A percentile compares a stretch with the other conserved stretches of the same genome.
phyloP scores from a whole-genome alignment of 2,888 invertebrate species.

The Phorcus lineatus region DNA sequence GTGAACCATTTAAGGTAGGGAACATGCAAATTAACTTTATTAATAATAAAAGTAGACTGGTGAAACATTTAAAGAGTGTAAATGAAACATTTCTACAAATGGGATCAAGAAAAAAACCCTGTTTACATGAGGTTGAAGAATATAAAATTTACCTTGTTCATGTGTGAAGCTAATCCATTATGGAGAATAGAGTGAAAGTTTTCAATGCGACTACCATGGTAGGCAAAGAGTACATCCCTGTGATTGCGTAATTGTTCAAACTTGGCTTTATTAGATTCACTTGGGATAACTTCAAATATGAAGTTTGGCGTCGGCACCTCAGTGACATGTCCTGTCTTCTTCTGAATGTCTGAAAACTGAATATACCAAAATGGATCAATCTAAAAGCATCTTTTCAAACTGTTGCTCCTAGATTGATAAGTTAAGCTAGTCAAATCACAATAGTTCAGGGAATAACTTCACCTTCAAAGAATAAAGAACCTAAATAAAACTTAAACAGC shows the following conservation, averaged over 20 bases:
- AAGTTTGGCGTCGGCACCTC: conserved; percentile 61
- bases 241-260: conserved; percentile 55
- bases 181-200: conserved; percentile 88
- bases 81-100: too few relatives aligned
- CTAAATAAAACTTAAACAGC: too few relatives aligned
- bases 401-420: too few relatives aligned
- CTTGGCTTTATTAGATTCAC: conserved; percentile 50
- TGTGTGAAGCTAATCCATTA: conserved; percentile 85
- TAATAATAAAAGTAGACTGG: too few relatives aligned
- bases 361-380: neutral
- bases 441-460: too few relatives aligned
- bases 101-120: too few relatives aligned
- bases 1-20: too few relatives aligned
- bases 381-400: neutral
- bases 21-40: too few relatives aligned
- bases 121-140: too few relatives aligned
- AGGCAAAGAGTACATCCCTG: conserved; percentile 82
- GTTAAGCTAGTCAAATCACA: too few relatives aligned
- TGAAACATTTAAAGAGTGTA: too few relatives aligned
- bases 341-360: conserved; percentile 62
- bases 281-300: conserved; percentile 65
- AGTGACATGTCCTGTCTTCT: conserved; percentile 64
- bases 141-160: conserved; percentile 79
- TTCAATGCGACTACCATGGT: conserved; percentile 87
- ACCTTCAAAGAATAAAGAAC: too few relatives aligned